These are phyloP conservation scores for Lithobates pipiens DNA, from an alignment of 2,797 vertebrate species.

Conservation along the genomic window DNA sequence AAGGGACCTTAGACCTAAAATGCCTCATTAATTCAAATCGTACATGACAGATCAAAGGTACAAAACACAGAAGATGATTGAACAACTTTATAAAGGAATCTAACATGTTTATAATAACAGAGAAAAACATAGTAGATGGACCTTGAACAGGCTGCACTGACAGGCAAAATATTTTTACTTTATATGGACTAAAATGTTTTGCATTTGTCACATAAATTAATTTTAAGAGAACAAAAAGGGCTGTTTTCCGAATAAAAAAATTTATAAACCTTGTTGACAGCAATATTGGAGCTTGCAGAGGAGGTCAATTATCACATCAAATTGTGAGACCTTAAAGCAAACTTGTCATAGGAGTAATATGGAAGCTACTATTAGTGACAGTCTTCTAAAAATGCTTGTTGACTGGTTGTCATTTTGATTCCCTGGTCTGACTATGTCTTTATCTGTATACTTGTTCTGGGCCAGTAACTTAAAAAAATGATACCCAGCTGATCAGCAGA, in stretches of 20 bases:
- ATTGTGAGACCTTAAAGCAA: not conserved
- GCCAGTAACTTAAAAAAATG: too few species aligned
- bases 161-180: constrained; percentile 20
- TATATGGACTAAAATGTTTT: constrained; percentile 5
- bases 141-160: not conserved
- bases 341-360: not conserved
- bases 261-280: not conserved
- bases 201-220: not conserved
- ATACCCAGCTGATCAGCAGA: too few species aligned
- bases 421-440: not conserved
- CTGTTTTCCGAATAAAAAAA: not conserved
- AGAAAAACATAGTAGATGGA: constrained; percentile 10
- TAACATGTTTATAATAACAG: constrained; percentile 26
- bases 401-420: not conserved
- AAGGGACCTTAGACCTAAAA: constrained; percentile 72
- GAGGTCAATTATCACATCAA: not conserved
- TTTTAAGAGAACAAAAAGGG: not conserved
- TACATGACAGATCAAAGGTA: constrained; percentile 75
- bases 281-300: not conserved
- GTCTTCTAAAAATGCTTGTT: not conserved
- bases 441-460: too few species aligned
- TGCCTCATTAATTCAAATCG: constrained; percentile 75
- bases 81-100: constrained; percentile 44
- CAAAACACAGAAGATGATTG: constrained; percentile 57
- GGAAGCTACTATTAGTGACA: not conserved